Evolutionary conservation across 2,113 vertebrate genomes (phyloP), one percentile per base, ranked within the genome.

Genomic region (Indicator maculatus): DNA sequence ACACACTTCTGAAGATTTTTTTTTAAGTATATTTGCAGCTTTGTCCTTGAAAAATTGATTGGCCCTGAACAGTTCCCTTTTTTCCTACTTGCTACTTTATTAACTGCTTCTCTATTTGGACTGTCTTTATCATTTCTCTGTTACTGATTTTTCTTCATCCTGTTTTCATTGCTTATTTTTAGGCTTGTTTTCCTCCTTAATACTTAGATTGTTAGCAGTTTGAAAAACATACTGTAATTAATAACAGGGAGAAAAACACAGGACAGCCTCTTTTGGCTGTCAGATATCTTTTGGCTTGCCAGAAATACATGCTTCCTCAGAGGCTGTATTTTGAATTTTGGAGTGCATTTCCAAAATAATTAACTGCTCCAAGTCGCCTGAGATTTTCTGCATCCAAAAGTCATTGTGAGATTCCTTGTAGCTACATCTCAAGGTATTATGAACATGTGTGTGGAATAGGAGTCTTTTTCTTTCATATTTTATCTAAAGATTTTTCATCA

Each of bases 311-410:
- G 33, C 8, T 69, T 95, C 72, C 80, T 95, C 71, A 83, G 75
- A 88, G 63, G 53, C 44, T 81, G 18, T 80, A 50, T 86, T 96
- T 82, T 96, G 50, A 83, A 81, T 77, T 84, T 86, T 93, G 27
- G 28, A 91, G 88, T 13, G 80, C 63, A 80, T 91, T 96, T 93
- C 31, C 59, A 60, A 86, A 16, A 63, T 2, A 84, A 85, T 67
- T 79, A 93, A 83, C 30, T 71, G 10, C 5, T 74, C 10, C 45
- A 45, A 26, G 15, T 95, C 53, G 67, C 93, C 64, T 94, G 87
- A 91, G 53, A 59, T 61, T 93, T 84, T 71, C 59, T 92, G 44
- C 86, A 53, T 86, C 50, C 59, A 73, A 79, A 90, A 95, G 59
- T 41, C 26, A 65, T 47, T 60, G 16, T 81, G 78, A 92, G 20